Conservation (phyloP, 2,888 invertebrate species). For the Podabrus alpinus region DNA sequence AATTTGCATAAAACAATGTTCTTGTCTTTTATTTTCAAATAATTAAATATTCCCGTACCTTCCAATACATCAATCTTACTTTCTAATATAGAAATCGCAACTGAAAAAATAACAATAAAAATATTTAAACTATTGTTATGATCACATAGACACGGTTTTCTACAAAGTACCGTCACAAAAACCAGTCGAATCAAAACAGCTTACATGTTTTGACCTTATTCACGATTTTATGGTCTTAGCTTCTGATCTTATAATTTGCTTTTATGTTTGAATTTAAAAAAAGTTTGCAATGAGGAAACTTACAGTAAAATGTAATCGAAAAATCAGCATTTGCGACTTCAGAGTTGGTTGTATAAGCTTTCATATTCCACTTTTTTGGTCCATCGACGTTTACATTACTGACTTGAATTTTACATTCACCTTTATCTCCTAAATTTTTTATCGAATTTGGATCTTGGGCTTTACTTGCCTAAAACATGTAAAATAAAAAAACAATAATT, state of each 20-base stretch:
- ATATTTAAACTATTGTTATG: no score
- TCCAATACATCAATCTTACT: background rate
- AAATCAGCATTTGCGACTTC: background rate
- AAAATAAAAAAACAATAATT: no score
- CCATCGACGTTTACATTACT: background rate
- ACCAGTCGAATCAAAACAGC: no score
- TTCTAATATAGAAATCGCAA: background rate
- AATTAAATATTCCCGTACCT: background rate
- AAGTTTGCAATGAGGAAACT: background rate
- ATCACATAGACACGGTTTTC: no score
- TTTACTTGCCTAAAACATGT: background rate
- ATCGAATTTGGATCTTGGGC: background rate
- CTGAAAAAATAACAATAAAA: background rate
- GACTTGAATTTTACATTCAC: background rate
- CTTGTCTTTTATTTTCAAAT: background rate
- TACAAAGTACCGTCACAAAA: no score
- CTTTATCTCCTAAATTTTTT: background rate
- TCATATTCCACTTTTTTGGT: background rate
- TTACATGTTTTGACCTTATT: no score
- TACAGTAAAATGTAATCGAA: background rate
- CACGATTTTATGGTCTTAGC: no score
- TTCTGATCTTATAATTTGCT: no score
- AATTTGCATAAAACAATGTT: background rate
- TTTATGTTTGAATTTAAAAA: no score
- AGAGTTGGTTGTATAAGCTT: background rate